Evolutionary conservation across 1,140 invertebrate genomes (phyloP).

Genomic region (Halyomorpha halys): DNA sequence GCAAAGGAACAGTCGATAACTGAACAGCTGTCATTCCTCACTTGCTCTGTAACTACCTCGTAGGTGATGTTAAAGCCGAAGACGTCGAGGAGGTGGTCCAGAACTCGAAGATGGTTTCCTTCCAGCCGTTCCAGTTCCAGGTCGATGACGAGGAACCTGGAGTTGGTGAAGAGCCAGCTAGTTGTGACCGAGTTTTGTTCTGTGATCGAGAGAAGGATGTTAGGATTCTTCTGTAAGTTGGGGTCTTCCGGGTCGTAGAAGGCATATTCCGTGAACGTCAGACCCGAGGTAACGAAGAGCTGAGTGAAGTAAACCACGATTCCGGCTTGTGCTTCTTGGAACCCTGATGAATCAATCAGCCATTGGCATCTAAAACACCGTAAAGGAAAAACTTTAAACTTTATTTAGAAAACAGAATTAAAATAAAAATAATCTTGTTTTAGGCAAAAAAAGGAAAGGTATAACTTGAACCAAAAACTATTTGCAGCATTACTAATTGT

Average conservation of each 20-base stretch:
- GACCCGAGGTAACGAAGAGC: constrained; percentile 66
- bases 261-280: constrained; percentile 72
- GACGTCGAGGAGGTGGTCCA: constrained; percentile 68
- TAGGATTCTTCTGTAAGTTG: constrained; percentile 19
- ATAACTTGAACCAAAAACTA: too few relatives aligned
- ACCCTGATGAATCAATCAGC: constrained; percentile 67
- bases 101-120: constrained; percentile 69
- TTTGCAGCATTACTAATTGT: too few relatives aligned
- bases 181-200: constrained; percentile 50
- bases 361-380: constrained; percentile 67
- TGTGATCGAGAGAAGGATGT: constrained; percentile 22
- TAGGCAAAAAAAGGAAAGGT: too few relatives aligned
- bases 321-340: constrained; percentile 28
- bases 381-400: too few relatives aligned
- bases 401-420: too few relatives aligned
- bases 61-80: constrained; percentile 90
- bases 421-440: too few relatives aligned
- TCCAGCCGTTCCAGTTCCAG: constrained; percentile 60
- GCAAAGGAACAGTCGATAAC: constrained; percentile 70
- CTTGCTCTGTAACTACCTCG: constrained; percentile 45
- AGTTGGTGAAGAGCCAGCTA: constrained; percentile 54
- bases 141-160: constrained; percentile 66
- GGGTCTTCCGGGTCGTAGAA: constrained; percentile 54
- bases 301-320: constrained; percentile 82
- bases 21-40: constrained; percentile 49